Conservation (phyloP, 2,113 vertebrate species). For the Shinisaurus crocodilurus region DNA sequence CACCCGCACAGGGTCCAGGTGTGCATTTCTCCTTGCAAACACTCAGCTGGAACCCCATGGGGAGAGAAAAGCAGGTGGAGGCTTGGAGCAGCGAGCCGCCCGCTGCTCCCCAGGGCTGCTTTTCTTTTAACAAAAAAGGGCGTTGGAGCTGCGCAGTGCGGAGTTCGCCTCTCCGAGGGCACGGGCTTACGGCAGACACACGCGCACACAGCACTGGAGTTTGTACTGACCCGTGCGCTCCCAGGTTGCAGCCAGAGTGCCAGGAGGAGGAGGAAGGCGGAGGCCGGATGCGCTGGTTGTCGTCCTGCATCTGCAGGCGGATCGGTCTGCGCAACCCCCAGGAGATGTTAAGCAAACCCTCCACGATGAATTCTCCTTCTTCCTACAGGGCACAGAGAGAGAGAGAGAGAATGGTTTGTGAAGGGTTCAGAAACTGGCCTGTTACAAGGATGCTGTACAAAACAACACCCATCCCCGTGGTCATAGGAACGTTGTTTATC, state of each 20-base stretch:
- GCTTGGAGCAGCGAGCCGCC: neutral
- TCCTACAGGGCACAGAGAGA: constrained; percentile 79
- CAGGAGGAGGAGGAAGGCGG: constrained; percentile 97
- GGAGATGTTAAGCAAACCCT: constrained; percentile 96
- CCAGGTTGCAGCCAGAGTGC: constrained; percentile 96
- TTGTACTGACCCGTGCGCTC: constrained; percentile 87
- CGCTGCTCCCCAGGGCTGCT: neutral
- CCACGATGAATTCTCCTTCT: constrained; percentile 93
- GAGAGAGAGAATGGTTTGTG: too few species aligned
- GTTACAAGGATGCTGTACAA: neutral
- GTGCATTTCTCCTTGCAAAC: neutral
- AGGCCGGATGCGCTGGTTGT: constrained; percentile 91
- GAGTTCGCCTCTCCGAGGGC: neutral
- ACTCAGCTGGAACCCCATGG: neutral
- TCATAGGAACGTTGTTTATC: too few species aligned
- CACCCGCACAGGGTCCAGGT: neutral
- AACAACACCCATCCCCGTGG: neutral
- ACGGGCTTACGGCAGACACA: neutral
- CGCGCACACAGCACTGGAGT: too few species aligned
- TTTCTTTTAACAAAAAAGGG: neutral
- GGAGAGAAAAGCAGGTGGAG: neutral
- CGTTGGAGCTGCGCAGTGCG: neutral
- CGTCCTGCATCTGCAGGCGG: constrained; percentile 98
- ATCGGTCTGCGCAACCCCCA: constrained; percentile 96
- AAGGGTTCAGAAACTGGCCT: neutral